Percentiles rank a stretch among this genome's conserved stretches.
These are phyloP conservation scores for Melieria picta DNA, from an alignment of 2,888 invertebrate genomes.

Conservation along the genomic window DNA sequence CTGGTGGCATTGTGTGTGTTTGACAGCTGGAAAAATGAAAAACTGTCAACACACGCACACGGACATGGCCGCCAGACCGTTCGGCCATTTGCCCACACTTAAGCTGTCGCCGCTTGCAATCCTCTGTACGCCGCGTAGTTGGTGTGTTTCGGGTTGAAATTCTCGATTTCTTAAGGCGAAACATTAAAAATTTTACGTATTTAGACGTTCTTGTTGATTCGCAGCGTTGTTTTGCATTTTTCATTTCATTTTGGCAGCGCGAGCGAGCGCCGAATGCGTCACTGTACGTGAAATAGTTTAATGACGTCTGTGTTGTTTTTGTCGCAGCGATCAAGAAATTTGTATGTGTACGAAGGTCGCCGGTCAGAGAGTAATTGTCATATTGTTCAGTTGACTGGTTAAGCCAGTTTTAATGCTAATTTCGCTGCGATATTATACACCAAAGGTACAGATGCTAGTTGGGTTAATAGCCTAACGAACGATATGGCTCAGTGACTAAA, in stretches of 20 bases:
- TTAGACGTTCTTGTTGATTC: not conserved
- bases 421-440: not conserved
- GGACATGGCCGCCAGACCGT: not conserved
- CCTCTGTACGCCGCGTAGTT: not conserved
- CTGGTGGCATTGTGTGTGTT: conserved; percentile 29
- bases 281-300: not conserved
- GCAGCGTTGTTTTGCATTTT: not conserved
- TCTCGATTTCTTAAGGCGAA: too few species aligned
- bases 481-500: too few species aligned
- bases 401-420: conserved; percentile 28
- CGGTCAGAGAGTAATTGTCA: conserved; percentile 24
- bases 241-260: not conserved
- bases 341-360: conserved; percentile 6
- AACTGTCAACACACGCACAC: conserved; percentile 41
- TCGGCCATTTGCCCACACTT: not conserved
- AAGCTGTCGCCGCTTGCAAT: not conserved
- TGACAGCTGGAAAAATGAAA: conserved; percentile 51
- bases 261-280: too few species aligned
- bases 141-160: not conserved
- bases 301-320: conserved; percentile 4
- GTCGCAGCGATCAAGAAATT: not conserved
- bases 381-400: conserved; percentile 26
- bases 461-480: too few species aligned
- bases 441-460: too few species aligned
- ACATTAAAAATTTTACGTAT: not conserved